These are phyloP conservation scores for Xanthia icteritia DNA, from an alignment of 2,888 invertebrate species.

Conservation along the genomic window DNA sequence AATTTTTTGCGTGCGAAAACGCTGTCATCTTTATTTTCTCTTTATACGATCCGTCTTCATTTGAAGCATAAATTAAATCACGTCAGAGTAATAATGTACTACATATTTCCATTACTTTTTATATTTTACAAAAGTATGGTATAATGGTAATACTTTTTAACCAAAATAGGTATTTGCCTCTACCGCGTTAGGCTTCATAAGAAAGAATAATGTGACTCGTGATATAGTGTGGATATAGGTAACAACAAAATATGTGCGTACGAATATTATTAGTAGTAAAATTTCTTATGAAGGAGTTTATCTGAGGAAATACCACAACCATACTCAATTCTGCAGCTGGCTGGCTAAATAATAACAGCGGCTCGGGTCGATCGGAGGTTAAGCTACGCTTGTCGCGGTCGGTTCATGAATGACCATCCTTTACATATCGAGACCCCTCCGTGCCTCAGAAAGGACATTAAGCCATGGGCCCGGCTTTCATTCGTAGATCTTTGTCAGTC, in stretches of 20 bases:
- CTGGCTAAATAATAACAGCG: too few relatives aligned
- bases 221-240: not conserved
- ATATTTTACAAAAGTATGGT: conserved; percentile 1
- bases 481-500: too few relatives aligned
- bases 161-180: too few relatives aligned
- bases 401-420: too few relatives aligned
- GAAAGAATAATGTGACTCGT: conserved; percentile 3
- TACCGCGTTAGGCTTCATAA: not conserved
- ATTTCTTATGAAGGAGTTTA: not conserved
- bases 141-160: not conserved
- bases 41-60: conserved; percentile 31
- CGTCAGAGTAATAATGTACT: conserved; percentile 28
- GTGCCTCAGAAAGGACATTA: too few relatives aligned
- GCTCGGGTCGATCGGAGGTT: too few relatives aligned
- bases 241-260: not conserved
- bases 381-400: too few relatives aligned
- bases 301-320: not conserved
- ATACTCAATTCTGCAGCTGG: not conserved
- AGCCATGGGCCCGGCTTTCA: too few relatives aligned
- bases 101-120: conserved; percentile 22
- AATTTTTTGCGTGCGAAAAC: conserved; percentile 16
- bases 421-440: too few relatives aligned
- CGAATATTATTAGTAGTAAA: not conserved
- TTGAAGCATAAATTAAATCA: conserved; percentile 36
- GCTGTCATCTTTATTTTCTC: conserved; percentile 24